Evolutionary conservation across 35 echinoderm and acorn worm species (phyloP), one percentile per base, ranked within the genome.

Genomic region (Diadema setosum): DNA sequence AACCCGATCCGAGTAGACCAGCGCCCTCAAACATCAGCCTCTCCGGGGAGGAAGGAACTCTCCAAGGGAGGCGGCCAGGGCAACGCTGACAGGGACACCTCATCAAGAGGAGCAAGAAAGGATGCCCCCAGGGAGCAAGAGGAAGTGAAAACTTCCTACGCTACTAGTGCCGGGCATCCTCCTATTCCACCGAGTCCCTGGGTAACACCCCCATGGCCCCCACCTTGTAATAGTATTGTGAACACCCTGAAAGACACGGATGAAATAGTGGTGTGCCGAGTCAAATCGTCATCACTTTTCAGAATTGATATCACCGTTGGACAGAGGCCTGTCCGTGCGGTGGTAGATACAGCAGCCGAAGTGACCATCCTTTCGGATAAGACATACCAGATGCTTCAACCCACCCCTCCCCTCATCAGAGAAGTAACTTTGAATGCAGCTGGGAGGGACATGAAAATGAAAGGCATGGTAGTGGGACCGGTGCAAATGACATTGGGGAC

Each of bases 261-360:
- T 5, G 73, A 78, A 39, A 36, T 78, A 33, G 35, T 78, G n/a
- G 73, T 78, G 2, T 78, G 73, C 39, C 73, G 73, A 3, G 27
- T 78, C 25, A 25, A 78, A n/a, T 78, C 73, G 40, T 36, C 27
- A 29, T 78, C 6, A 18, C 29, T 78, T 25, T 78, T 78, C 73
- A 78, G 73, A 6, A 41, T 83, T 4, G 15, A 41, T 25, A 41
- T 55, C 26, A 21, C 20, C 23, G 26, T 83, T 9, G 27, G 46
- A 23, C 17, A 49, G 5, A 52, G 5, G 21, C 3, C 23, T 4
- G 5, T 83, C 3, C 39, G 27, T 3, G 83, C 83, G 3, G 58
- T 86, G 3, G 41, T 86, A 18, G 83, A 86, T 39, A 86, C 33
- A 73, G 83, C 83, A 80, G 83, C 58, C n/a, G 83, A 86, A 46